A percentile compares a stretch with the other conserved stretches of the same genome.
Evolutionary conservation across 92 coral and sea anemone species (phyloP).

Genomic region (Actinostola sp.): DNA sequence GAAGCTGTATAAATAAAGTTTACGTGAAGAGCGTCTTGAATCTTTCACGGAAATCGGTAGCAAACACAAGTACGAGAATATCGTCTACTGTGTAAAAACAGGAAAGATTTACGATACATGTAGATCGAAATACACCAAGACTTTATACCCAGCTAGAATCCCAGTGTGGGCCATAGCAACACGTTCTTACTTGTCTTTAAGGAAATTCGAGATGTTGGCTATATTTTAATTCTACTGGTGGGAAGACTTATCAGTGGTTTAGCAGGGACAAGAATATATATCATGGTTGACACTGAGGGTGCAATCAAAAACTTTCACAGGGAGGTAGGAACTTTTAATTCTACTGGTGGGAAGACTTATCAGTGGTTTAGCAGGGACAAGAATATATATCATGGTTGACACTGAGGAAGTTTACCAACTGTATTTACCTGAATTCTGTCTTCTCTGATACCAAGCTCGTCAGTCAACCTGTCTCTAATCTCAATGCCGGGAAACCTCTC

Average conservation of each 20-base stretch:
- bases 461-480: slow-evolving; percentile 54
- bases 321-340: neutral
- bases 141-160: no score
- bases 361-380: neutral
- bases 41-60: no score
- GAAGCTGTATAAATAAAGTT: no score
- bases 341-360: neutral
- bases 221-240: neutral
- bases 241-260: neutral
- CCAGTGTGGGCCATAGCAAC: no score
- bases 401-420: no score
- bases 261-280: neutral
- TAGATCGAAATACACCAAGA: no score
- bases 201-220: no score
- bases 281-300: neutral
- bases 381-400: neutral
- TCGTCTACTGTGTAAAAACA: no score
- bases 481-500: slow-evolving; percentile 64
- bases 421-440: slow-evolving; percentile 64
- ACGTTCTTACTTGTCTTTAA: no score
- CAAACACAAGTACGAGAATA: no score
- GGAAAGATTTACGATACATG: no score
- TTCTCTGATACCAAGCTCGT: slow-evolving; percentile 62
- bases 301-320: neutral
- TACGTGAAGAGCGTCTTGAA: no score